Evolutionary conservation across 2,113 vertebrate species (phyloP), one percentile per base, ranked within the genome.

Genomic region (Morone saxatilis): DNA sequence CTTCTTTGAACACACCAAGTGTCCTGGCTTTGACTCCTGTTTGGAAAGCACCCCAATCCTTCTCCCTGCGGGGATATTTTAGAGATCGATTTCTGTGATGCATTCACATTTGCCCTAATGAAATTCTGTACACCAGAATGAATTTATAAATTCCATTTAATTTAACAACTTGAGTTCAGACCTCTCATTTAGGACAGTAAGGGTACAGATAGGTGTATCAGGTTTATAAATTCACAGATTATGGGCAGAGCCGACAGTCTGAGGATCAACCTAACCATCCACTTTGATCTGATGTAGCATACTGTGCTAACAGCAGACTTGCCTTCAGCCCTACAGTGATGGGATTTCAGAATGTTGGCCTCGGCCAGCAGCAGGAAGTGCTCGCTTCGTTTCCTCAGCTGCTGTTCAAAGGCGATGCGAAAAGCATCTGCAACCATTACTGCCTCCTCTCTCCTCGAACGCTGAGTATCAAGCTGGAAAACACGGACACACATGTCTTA

Each of bases 371-470:
- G 94, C 71, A 98, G 91, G 60, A 96, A 95, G 66, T 97, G 95
- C 57, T 98, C 96, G 47, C 95, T 97, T 51, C 89, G 96, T 90
- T 96, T 96, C 93, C 94, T 96, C 84, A 99, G 88, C 50, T 99
- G 97, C 86, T 98, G 97, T 87, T 99, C 97, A 88, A 98, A 99
- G 1, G 97, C 97, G 65, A 97, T 97, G 62, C 97, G 96, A 92
- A 98, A 99, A 3, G 97, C 97, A 69, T 98, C 98, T 14, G 96
- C 97, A 91, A 95, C 96, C 76, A 97, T 73, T 36, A 95, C 93
- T 0, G 97, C 97, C 88, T 99, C 97, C 48, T 98, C 96, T 89
- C 95, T 97, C 78, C 92, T 96, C 43, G 91, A 96, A 87, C 88
- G 95, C 85, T 97, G 89, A 68, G 91, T 76, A 74, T 97, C 96